Conservation (phyloP, 2,888 invertebrate species). For the Drosophila colorata region DNA sequence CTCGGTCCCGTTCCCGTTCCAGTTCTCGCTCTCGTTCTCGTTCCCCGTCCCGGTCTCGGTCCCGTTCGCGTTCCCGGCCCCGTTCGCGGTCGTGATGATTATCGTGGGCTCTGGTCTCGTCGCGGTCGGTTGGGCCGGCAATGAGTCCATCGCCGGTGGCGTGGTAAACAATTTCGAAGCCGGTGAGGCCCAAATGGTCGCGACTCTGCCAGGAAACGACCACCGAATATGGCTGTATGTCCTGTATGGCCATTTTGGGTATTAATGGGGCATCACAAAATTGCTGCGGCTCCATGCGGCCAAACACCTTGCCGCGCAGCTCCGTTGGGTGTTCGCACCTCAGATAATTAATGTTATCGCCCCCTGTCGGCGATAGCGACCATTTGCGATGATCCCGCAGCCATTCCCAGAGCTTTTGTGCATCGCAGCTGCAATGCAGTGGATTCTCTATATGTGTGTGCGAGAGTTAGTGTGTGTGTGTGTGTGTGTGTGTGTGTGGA, state of each 20-base stretch:
- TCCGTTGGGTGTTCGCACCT: constrained; percentile 94
- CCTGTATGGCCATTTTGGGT: constrained; percentile 93
- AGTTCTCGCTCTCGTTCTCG: constrained; percentile 15
- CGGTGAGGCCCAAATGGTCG: constrained; percentile 93
- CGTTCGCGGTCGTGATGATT: constrained; percentile 30
- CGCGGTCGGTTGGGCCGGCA: constrained; percentile 43
- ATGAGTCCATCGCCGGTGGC: constrained; percentile 87
- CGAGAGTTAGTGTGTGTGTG: not conserved
- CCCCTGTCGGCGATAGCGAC: constrained; percentile 72
- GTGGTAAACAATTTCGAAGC: constrained; percentile 94
- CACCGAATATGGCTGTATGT: constrained; percentile 94
- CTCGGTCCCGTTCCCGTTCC: constrained; percentile 13
- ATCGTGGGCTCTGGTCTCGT: constrained; percentile 29
- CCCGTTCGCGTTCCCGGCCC: constrained; percentile 17
- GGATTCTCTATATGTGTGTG: constrained; percentile 90
- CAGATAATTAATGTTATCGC: constrained; percentile 86
- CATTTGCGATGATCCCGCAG: constrained; percentile 93
- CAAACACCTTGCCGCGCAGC: constrained; percentile 90
- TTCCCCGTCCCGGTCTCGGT: constrained; percentile 12
- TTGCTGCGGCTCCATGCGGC: constrained; percentile 91
- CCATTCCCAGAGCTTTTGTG: constrained; percentile 97
- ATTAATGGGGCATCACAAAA: constrained; percentile 94
- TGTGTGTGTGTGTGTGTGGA: constrained; percentile 53
- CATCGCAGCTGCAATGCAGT: constrained; percentile 94
- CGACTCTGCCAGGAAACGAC: constrained; percentile 95